Evolutionary conservation across 2,888 invertebrate species (phyloP).

Genomic region (Cremastobaeus sp.): DNA sequence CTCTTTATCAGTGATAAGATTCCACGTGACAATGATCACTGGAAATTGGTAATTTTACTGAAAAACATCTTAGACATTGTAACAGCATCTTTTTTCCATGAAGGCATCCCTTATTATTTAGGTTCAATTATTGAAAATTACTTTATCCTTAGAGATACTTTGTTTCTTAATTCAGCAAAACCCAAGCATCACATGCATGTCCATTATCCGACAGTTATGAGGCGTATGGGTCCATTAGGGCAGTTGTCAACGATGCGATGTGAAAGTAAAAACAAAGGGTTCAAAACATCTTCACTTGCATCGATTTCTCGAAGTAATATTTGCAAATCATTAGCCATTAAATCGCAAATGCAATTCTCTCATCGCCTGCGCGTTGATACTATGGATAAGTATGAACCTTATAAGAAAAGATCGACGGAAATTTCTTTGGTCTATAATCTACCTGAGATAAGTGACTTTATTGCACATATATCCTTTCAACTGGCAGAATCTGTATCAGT

Average conservation of each 20-base stretch:
- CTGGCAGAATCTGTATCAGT: neutral
- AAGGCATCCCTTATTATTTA: constrained; percentile 33
- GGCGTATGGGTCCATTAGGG: constrained; percentile 43
- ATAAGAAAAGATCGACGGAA: neutral
- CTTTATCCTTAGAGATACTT: constrained; percentile 10
- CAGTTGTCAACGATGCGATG: constrained; percentile 43
- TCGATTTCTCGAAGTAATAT: constrained; percentile 44
- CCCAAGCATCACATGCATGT: constrained; percentile 58
- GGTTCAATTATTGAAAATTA: constrained; percentile 45
- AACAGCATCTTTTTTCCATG: constrained; percentile 35
- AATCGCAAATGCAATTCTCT: constrained; percentile 40
- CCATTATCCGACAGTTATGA: constrained; percentile 52
- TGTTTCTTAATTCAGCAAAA: constrained; percentile 44
- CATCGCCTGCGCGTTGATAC: constrained; percentile 16
- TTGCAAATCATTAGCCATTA: constrained; percentile 53
- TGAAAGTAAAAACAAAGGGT: constrained; percentile 54
- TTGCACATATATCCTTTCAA: neutral
- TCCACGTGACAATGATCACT: neutral
- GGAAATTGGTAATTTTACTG: neutral
- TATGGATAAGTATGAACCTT: neutral
- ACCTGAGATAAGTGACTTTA: neutral
- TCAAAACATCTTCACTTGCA: constrained; percentile 37
- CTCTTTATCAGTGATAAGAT: neutral
- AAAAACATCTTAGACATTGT: constrained; percentile 34
- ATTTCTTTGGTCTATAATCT: neutral